Evolutionary conservation across 2,888 invertebrate species (phyloP).

Genomic region (Heliconius ethilla): DNA sequence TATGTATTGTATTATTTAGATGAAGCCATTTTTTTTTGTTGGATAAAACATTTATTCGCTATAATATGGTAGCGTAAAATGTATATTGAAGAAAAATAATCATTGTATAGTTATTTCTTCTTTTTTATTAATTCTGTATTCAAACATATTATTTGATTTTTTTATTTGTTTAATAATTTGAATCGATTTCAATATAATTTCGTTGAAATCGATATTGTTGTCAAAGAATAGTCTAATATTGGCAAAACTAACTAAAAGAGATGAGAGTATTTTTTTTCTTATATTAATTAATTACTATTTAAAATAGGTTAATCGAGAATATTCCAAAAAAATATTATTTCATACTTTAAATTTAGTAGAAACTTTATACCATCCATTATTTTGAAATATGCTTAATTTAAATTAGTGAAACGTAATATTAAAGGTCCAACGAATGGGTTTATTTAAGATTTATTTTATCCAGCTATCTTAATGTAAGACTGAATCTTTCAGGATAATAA

Average conservation of each 20-base stretch:
- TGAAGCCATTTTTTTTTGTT: background rate
- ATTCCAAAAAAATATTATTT: slow-evolving; percentile 11
- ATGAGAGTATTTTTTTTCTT: background rate
- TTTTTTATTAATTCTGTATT: background rate
- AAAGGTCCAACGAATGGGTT: slow-evolving; percentile 62
- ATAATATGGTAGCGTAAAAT: background rate
- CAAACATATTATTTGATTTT: background rate
- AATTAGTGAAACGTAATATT: slow-evolving; percentile 52
- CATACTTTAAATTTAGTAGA: slow-evolving; percentile 9
- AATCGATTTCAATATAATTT: background rate
- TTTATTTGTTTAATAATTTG: no score
- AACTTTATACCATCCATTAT: slow-evolving; percentile 21
- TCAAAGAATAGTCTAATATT: background rate
- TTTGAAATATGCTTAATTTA: slow-evolving; percentile 37
- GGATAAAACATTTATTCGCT: background rate
- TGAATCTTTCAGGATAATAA: slow-evolving; percentile 60
- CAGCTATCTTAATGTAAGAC: slow-evolving; percentile 66
- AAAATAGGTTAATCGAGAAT: slow-evolving; percentile 10
- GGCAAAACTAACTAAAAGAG: background rate
- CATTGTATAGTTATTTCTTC: background rate
- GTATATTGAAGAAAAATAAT: background rate
- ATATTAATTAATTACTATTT: background rate
- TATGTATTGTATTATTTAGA: slow-evolving; percentile 11
- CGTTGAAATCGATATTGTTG: background rate
- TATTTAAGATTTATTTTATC: slow-evolving; percentile 51